phyloP scores from a whole-genome alignment of 2,888 invertebrate genomes.

The Neoitamus cyanurus region DNA sequence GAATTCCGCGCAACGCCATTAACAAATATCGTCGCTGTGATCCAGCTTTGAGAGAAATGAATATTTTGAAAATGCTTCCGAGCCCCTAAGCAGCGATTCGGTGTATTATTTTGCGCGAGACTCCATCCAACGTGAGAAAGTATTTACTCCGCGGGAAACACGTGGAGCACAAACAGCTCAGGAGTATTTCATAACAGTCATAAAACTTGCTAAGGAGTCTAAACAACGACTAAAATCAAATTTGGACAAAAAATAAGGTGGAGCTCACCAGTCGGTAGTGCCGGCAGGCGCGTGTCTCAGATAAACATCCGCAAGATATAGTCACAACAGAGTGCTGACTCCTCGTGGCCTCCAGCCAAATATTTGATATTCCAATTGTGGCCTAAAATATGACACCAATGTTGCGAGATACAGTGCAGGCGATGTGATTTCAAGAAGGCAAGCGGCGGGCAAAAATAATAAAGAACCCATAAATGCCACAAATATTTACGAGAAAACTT shows the following conservation, averaged over 20 bases:
- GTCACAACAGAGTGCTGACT: slow-evolving; percentile 2
- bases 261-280: background rate
- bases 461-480: background rate
- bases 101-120: background rate
- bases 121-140: background rate
- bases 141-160: background rate
- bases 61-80: background rate
- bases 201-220: slow-evolving; percentile 2
- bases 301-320: slow-evolving; percentile 2
- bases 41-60: background rate
- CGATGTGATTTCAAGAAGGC: background rate
- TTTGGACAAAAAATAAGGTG: slow-evolving; percentile 3
- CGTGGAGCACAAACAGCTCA: background rate
- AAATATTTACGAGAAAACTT: slow-evolving; percentile 5
- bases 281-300: background rate
- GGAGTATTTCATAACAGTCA: background rate
- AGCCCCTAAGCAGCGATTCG: slow-evolving; percentile 1
- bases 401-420: background rate
- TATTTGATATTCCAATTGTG: slow-evolving; percentile 30
- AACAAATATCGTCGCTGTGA: background rate
- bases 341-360: slow-evolving; percentile 17
- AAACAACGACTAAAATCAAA: slow-evolving; percentile 17
- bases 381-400: slow-evolving; percentile 10
- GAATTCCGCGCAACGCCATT: background rate
- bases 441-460: background rate